Evolutionary conservation across 1,140 invertebrate genomes (phyloP).

Genomic region (Berghia stephanieae): DNA sequence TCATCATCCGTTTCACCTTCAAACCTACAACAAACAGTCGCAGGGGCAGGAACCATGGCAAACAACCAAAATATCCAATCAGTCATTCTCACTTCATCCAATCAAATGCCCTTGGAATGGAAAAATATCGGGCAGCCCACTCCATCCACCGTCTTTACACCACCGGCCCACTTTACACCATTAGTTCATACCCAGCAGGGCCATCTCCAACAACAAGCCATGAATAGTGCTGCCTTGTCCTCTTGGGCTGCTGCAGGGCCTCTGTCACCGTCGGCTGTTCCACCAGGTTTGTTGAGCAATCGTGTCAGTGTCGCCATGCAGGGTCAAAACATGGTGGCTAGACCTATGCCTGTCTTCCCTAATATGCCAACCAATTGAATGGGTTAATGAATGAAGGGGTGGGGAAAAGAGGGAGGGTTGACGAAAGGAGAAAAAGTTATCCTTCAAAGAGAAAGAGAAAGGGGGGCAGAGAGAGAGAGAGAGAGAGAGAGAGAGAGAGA

Average conservation of each 20-base stretch:
- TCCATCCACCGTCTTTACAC: neutral
- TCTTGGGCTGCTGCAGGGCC: conserved; percentile 24
- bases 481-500: neutral
- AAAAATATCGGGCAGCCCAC: conserved; percentile 19
- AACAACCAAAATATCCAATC: conserved; percentile 10
- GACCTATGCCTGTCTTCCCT: conserved; percentile 40
- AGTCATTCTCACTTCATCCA: neutral
- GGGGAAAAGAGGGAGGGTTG: neutral
- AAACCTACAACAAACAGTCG: too few species aligned
- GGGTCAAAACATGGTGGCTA: conserved; percentile 33
- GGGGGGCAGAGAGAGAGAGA: too few species aligned
- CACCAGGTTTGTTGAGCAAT: conserved; percentile 23
- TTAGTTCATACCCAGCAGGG: conserved; percentile 27
- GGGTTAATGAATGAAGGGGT: conserved; percentile 9
- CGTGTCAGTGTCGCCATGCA: conserved; percentile 21
- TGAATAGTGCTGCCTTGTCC: conserved; percentile 19
- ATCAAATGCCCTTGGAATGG: conserved; percentile 30
- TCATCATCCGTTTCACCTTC: conserved; percentile 8
- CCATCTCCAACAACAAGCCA: conserved; percentile 11
- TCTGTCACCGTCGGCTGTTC: conserved; percentile 32
- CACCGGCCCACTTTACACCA: conserved; percentile 17
- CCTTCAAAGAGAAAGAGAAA: neutral
- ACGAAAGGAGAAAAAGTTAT: neutral
- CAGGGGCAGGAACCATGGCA: neutral
- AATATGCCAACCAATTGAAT: conserved; percentile 31